These are phyloP conservation scores for Chondrosia reniformis DNA, from an alignment of 37 sponge, comb jelly and placozoan species.

Conservation along the genomic window DNA sequence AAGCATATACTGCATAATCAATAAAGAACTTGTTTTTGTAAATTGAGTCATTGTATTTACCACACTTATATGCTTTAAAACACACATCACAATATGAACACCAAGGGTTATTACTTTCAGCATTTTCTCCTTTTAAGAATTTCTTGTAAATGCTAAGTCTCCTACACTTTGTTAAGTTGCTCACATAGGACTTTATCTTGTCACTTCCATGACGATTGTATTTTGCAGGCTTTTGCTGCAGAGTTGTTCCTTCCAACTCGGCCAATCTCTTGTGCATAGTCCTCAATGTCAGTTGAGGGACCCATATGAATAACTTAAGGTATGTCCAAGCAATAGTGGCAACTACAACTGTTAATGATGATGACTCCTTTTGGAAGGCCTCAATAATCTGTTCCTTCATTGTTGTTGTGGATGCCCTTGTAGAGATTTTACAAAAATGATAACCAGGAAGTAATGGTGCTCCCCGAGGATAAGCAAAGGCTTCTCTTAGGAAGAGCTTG, in stretches of 20 bases:
- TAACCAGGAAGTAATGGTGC: constrained; percentile 4
- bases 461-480: constrained; percentile 19
- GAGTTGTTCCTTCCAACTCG: constrained; percentile 23
- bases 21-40: constrained; percentile 21
- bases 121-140: neutral
- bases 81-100: constrained; percentile 24
- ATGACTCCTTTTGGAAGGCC: constrained; percentile 10
- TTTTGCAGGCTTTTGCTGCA: constrained; percentile 1
- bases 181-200: neutral
- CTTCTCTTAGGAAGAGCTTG: constrained; percentile 5
- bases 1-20: constrained; percentile 27
- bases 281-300: constrained; percentile 25
- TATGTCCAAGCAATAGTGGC: constrained; percentile 32
- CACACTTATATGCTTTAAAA: neutral
- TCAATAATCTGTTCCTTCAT: constrained; percentile 21
- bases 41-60: constrained; percentile 18
- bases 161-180: neutral
- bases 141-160: neutral
- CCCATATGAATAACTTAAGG: constrained; percentile 18
- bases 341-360: constrained; percentile 6
- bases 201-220: neutral
- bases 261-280: constrained; percentile 35
- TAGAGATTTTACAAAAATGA: constrained; percentile 6
- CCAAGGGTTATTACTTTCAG: constrained; percentile 1
- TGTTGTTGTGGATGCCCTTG: constrained; percentile 11